phyloP scores from a whole-genome alignment of 2,797 vertebrate species.

The Pempheris klunzingeri region DNA sequence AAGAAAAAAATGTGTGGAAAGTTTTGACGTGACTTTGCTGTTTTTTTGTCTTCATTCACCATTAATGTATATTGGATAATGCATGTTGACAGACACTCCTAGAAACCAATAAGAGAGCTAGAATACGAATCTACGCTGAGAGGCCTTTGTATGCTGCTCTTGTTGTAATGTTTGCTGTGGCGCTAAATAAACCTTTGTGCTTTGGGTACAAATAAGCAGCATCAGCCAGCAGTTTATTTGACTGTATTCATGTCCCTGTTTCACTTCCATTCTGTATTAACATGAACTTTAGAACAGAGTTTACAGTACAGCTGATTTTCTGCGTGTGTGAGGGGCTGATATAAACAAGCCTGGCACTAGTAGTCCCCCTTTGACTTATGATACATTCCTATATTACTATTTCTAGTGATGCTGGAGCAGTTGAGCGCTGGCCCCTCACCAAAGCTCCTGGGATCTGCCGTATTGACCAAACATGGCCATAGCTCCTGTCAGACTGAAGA shows the following conservation, averaged over 20 bases:
- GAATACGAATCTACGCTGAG: neutral
- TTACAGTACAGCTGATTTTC: conserved; percentile 27
- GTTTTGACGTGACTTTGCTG: neutral
- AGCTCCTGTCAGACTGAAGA: conserved; percentile 80
- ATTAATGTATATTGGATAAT: neutral
- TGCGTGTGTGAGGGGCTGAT: conserved; percentile 36
- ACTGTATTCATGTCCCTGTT: conserved; percentile 9
- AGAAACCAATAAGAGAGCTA: neutral
- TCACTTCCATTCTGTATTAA: neutral
- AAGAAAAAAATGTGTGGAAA: no score
- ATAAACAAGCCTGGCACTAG: conserved; percentile 69
- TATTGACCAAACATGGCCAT: conserved; percentile 88
- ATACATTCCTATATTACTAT: conserved; percentile 81
- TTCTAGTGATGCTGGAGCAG: conserved; percentile 75
- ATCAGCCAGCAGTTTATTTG: conserved; percentile 23
- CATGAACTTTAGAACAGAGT: conserved; percentile 14
- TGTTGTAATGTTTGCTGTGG: conserved; percentile 29
- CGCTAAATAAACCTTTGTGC: conserved; percentile 25
- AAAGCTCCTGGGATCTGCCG: conserved; percentile 78
- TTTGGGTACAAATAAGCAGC: conserved; percentile 31
- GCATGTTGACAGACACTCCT: neutral
- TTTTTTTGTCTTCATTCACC: no score
- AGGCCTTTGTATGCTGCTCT: neutral
- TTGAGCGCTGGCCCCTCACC: conserved; percentile 71
- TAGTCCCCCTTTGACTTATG: conserved; percentile 66